Evolutionary conservation across 2,888 invertebrate species (phyloP).

Genomic region (Dicyrtomina minuta): DNA sequence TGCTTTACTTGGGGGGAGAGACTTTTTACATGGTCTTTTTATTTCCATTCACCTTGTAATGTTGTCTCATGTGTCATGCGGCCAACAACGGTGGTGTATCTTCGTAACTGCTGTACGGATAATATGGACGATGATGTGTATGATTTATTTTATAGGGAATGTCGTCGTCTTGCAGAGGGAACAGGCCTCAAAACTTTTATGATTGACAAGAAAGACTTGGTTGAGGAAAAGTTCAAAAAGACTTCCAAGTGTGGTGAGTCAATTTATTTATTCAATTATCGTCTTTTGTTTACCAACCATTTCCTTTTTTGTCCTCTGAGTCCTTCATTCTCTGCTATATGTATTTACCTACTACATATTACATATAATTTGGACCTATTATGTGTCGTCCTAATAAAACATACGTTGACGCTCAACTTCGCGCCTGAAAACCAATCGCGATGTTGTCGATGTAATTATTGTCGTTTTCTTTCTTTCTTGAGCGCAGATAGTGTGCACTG

Average conservation of each 20-base stretch:
- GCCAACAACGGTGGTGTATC: neutral
- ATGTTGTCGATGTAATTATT: neutral
- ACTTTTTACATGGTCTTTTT: conserved; percentile 11
- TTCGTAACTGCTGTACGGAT: neutral
- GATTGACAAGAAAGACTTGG: conserved; percentile 73
- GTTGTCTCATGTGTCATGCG: neutral
- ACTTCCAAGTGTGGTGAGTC: conserved; percentile 73
- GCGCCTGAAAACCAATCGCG: neutral
- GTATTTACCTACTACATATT: too few relatives aligned
- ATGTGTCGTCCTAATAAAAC: too few relatives aligned
- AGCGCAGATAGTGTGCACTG: too few relatives aligned
- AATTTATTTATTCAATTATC: conserved; percentile 25
- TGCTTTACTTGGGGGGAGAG: too few relatives aligned
- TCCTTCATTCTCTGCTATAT: too few relatives aligned
- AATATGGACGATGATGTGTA: neutral
- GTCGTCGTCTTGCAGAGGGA: conserved; percentile 71
- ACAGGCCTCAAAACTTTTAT: conserved; percentile 73
- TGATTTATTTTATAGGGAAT: conserved; percentile 63
- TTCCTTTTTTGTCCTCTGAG: too few relatives aligned
- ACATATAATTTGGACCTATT: too few relatives aligned
- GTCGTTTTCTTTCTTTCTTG: neutral
- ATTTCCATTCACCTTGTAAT: conserved; percentile 9
- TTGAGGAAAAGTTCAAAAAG: conserved; percentile 71
- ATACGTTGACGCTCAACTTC: neutral
- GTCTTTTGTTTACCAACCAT: neutral